Evolutionary conservation across 2,888 invertebrate genomes (phyloP).

Genomic region (Eubasilissa splendida): DNA sequence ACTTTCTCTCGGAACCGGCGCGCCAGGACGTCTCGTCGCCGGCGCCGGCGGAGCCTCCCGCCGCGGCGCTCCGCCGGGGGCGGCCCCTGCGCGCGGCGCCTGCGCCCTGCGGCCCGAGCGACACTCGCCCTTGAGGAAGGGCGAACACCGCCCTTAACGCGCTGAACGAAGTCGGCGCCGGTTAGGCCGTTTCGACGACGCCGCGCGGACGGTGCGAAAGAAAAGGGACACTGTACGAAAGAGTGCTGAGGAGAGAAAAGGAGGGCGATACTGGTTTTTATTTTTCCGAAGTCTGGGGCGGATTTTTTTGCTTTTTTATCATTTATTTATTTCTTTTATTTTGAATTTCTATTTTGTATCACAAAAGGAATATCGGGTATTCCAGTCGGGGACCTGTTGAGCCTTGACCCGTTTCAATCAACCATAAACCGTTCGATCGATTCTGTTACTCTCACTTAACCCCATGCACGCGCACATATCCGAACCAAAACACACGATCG

Average conservation of each 20-base stretch:
- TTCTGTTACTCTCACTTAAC: conserved; percentile 48
- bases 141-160: neutral
- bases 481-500: too few relatives aligned
- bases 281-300: conserved; percentile 57
- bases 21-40: conserved; percentile 52
- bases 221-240: conserved; percentile 53
- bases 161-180: neutral
- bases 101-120: conserved; percentile 45
- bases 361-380: conserved; percentile 54
- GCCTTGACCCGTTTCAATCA: conserved; percentile 58
- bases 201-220: conserved; percentile 38
- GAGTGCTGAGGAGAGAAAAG: conserved; percentile 44
- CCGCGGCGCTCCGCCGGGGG: conserved; percentile 45
- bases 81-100: conserved; percentile 39
- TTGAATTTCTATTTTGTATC: conserved; percentile 49
- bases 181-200: conserved; percentile 33
- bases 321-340: conserved; percentile 46
- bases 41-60: conserved; percentile 44
- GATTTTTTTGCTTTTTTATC: conserved; percentile 53
- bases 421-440: conserved; percentile 51
- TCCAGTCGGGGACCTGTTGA: conserved; percentile 53
- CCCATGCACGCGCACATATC: neutral
- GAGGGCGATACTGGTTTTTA: conserved; percentile 54
- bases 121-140: conserved; percentile 32
- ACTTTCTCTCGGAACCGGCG: conserved; percentile 53